phyloP scores from a whole-genome alignment of 2,113 vertebrate genomes.

The Saccopteryx bilineata region DNA sequence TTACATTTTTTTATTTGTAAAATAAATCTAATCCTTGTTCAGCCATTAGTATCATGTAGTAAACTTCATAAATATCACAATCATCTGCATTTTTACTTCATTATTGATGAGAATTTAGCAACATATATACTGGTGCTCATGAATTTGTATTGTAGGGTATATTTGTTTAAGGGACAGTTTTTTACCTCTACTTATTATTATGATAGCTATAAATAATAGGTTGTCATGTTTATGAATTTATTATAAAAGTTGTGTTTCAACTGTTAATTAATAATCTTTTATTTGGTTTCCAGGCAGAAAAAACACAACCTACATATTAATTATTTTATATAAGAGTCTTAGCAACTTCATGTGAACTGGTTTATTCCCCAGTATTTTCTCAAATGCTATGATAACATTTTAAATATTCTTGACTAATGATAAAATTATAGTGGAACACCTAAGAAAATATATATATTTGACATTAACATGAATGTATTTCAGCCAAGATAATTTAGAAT shows the following conservation, averaged over 20 bases:
- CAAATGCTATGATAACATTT: conserved; percentile 48
- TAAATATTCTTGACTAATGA: conserved; percentile 12
- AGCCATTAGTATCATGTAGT: not conserved
- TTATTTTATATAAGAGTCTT: conserved; percentile 67
- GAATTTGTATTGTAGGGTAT: not conserved
- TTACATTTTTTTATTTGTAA: not conserved
- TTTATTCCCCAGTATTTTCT: conserved; percentile 45
- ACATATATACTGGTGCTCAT: conserved; percentile 62
- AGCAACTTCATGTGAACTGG: conserved; percentile 65
- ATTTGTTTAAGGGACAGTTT: conserved; percentile 48
- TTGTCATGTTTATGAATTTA: conserved; percentile 42
- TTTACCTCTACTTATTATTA: conserved; percentile 23
- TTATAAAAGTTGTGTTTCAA: conserved; percentile 77
- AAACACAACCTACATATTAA: not conserved
- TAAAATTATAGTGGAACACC: conserved; percentile 29
- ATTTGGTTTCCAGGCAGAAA: conserved; percentile 45
- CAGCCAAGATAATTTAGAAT: not conserved
- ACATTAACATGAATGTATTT: conserved; percentile 1
- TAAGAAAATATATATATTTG: conserved; percentile 35
- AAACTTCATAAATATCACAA: conserved; percentile 27
- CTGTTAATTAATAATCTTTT: conserved; percentile 76
- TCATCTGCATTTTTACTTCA: conserved; percentile 44
- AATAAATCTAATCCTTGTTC: not conserved
- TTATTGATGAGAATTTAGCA: conserved; percentile 70
- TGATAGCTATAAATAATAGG: conserved; percentile 44